These are phyloP conservation scores for Microtus pennsylvanicus DNA, from an alignment of 2,113 vertebrate genomes.

Conservation along the genomic window DNA sequence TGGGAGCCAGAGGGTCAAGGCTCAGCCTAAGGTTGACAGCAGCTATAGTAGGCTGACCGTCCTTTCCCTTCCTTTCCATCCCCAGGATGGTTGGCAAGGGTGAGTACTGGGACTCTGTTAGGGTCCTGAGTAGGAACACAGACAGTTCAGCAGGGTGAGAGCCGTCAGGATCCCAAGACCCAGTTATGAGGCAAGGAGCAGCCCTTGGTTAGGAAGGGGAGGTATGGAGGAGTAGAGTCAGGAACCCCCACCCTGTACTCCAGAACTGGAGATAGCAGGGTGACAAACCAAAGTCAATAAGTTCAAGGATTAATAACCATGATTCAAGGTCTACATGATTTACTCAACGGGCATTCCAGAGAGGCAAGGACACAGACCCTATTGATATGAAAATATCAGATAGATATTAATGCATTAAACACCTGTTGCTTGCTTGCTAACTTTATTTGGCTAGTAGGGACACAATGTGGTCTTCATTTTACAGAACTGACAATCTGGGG, in stretches of 20 bases:
- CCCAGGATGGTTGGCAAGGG: neutral
- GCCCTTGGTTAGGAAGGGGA: neutral
- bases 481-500: neutral
- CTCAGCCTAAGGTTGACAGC: neutral
- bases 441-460: neutral
- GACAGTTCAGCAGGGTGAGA: neutral
- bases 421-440: neutral
- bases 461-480: neutral
- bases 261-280: neutral
- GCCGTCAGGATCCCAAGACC: neutral
- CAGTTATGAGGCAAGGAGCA: neutral
- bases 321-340: neutral
- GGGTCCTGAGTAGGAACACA: neutral
- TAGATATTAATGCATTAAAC: neutral
- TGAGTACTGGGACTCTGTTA: neutral
- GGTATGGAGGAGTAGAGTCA: neutral
- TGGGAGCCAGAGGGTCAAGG: slow-evolving; percentile 14
- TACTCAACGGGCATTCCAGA: neutral
- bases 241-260: neutral
- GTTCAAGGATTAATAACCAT: neutral
- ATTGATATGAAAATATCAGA: neutral
- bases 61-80: neutral
- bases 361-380: neutral
- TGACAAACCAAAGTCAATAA: neutral
- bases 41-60: neutral